phyloP scores from a whole-genome alignment of 2,113 vertebrate genomes.

The Macquaria australasica region DNA sequence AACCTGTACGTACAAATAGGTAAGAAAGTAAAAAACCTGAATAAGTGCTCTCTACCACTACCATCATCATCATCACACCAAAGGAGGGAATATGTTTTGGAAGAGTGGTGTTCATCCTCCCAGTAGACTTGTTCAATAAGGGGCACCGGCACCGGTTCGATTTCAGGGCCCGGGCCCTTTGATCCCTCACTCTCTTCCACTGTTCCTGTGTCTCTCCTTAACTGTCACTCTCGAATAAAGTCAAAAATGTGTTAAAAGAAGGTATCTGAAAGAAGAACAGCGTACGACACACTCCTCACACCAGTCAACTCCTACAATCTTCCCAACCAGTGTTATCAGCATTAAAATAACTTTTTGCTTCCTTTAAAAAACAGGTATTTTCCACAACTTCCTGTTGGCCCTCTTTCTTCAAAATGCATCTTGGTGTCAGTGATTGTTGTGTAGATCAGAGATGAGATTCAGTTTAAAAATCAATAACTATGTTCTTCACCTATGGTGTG shows the following conservation, averaged over 20 bases:
- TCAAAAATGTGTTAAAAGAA: too few species aligned
- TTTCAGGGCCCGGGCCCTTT: too few species aligned
- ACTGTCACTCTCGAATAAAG: too few species aligned
- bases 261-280: neutral
- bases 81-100: neutral
- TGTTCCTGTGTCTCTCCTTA: too few species aligned
- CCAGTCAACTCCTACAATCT: neutral
- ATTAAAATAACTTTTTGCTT: neutral
- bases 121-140: neutral
- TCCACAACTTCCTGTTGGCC: neutral
- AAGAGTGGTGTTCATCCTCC: neutral
- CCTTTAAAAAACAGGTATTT: neutral
- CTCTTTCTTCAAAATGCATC: neutral
- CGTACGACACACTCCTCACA: neutral
- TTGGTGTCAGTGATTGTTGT: neutral
- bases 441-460: neutral
- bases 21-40: neutral
- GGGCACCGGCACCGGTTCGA: too few species aligned
- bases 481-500: neutral
- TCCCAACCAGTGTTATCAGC: neutral
- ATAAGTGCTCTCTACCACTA: too few species aligned
- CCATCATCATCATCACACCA: too few species aligned
- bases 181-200: too few species aligned
- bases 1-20: neutral
- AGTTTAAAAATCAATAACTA: neutral